phyloP scores from a whole-genome alignment of 2,113 vertebrate genomes.

The Megalops atlanticus region DNA sequence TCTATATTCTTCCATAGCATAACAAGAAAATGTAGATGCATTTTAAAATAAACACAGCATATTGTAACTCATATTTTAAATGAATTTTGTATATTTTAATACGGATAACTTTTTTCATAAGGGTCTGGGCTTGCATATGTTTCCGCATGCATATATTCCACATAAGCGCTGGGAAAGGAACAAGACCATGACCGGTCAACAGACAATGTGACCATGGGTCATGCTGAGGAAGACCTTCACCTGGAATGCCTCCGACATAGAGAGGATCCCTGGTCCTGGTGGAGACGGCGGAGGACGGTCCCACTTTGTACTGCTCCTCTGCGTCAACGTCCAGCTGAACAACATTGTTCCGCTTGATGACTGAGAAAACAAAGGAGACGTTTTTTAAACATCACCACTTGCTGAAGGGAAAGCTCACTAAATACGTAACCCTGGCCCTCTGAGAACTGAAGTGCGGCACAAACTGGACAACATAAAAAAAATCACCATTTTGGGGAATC shows the following conservation, averaged over 20 bases:
- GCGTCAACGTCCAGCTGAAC: conserved; percentile 81
- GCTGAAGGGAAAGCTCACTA: neutral
- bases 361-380: conserved; percentile 57
- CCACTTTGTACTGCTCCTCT: conserved; percentile 70
- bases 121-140: too few relatives aligned
- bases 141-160: too few relatives aligned
- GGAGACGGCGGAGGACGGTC: conserved; percentile 48
- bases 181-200: neutral
- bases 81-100: neutral
- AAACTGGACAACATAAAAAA: neutral
- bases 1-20: too few relatives aligned
- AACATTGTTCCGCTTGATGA: conserved; percentile 75
- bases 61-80: too few relatives aligned
- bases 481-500: neutral
- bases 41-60: too few relatives aligned
- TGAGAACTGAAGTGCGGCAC: neutral
- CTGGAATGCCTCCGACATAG: conserved; percentile 84
- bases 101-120: neutral
- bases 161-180: too few relatives aligned
- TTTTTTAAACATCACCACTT: neutral
- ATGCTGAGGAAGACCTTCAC: conserved; percentile 67
- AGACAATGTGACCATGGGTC: too few relatives aligned
- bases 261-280: conserved; percentile 65
- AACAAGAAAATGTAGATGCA: too few relatives aligned
- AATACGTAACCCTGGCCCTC: neutral